Evolutionary conservation across 2,797 vertebrate species (phyloP), one percentile per base, ranked within the genome.

Genomic region (Rachycentron canadum): DNA sequence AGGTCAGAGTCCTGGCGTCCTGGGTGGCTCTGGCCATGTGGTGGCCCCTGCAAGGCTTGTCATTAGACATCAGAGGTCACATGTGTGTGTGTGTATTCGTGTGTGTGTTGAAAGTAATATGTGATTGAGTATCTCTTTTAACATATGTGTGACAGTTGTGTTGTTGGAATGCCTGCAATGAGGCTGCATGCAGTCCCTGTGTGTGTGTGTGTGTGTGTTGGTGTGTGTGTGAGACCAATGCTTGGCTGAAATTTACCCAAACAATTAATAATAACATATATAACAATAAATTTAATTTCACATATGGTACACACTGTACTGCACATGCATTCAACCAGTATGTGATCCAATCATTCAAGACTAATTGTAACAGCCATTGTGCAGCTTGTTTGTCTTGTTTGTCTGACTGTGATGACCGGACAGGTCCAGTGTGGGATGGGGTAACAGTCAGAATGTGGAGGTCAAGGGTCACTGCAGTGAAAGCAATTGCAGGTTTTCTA

Each of bases 11-110:
- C 73, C 81, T 78, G 70, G 66, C 82, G 55, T 84, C 72, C 79
- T 92, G 92, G 87, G 87, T 92, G 91, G 90, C 81, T 89, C 62
- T 59, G 83, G 85, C 83, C 86, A 79, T 86, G 84, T 88, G 85
- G 82, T 65, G 64, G 83, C 69, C 79, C 67, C 77, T 41, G 59
- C 77, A 78, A 81, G 69, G 64, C 83, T 82, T 88, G 83, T 86
- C 79, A 73, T 83, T 74, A 79, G 82, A 86, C 89, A 81, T 81
- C 74, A 89, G 73, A 81, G 82, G 81, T 91, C 84, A 82, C 74
- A 73, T 73, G 64, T 58, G 26, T 28, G 66, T 56, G 21, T 59
- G 41, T 52, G 40, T 58, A 12, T 41, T 50, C 62, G 10, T 73
- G 28, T 34, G 40, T 77, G 40, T 63, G 32, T 36, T 63, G 72